Base-by-base conservation (phyloP, 2,888 invertebrate species). In the Noctuana brunneofusca region DNA sequence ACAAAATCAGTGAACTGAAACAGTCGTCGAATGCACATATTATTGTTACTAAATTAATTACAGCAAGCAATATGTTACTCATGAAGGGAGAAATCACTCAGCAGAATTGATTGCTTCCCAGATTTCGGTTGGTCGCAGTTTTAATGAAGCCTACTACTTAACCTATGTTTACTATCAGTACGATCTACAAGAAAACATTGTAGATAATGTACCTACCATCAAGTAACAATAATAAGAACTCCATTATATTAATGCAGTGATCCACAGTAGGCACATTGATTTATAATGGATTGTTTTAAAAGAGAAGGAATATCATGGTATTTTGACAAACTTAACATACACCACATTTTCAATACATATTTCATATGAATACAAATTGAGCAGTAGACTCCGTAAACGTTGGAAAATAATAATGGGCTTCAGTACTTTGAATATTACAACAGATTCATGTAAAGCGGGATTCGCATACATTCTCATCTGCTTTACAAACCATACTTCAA, bases 1-100 rank as follows among this genome's bases (percentile, higher is more conserved):
- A 64, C 14, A 16, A 64, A 58, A 50, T 71, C 72, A 75, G 71
- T 75, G 65, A 73, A 68, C 65, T 72, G 71, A 72, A 66, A 71
- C 71, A 55, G 14, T 53, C 32, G 55, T 48, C 46, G 22, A 48
- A 48, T 18, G 22, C 18, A n/a, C 24, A n/a, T 20, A 20, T 48
- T n/a, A n/a, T 14, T 14, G 38, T 38, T 14, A 16, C 2, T 35
- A n/a, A n/a, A n/a, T n/a, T n/a, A n/a, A n/a, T n/a, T n/a, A n/a
- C n/a, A 35, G 35, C n/a, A n/a, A 35, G 5, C 5, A 35, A n/a
- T n/a, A 35, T 8, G 8, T 41, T 14, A 8, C 8, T 3, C n/a
- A n/a, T 2, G 16, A 38, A 35, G n/a, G 3, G n/a, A 35, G 35
- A 8, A n/a, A n/a, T n/a, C 3, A n/a, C 3, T 35, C 4, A n/a